Base-by-base conservation (phyloP, 2,888 invertebrate species). In the Sinotaia quadrata region DNA sequence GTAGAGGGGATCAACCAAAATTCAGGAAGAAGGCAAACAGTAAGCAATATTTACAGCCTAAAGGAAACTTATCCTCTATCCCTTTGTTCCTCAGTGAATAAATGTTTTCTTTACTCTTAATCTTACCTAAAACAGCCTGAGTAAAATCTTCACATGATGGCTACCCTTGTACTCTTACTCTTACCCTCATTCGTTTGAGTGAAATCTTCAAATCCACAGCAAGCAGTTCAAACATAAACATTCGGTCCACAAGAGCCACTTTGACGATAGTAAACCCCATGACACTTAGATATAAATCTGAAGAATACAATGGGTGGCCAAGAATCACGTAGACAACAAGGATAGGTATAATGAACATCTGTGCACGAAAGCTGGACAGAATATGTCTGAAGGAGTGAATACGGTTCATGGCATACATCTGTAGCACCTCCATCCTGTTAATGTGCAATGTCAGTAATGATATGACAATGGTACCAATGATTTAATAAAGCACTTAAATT, bases 241-340 rank as follows among this genome's bases (percentile, higher is more conserved):
- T 33, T 7, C 59, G 41, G 31, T 37, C 44, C 27, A 41, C 10
- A 7, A 59, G 10, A 27, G 12, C 10, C 8, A 41, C 24, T 21
- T 44, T 31, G 41, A 59, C 59, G n/a, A 59, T 24, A 33, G 29
- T 59, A 31, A 59, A 59, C 4, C 59, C 59, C 27, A 59, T 27
- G 2, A 59, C 44, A 10, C 37, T 21, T 2, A 44, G 59, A 31
- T 59, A 59, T 4, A 59, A 10, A n/a, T n/a, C 18, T 18, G 41
- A 3, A 21, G 37, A 44, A 4, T 27, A 21, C 2, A 60, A 0
- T 4, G 47, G 44, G 31, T 37, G 10, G 2, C 33, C 47, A 10
- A 47, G 4, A 33, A 18, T 31, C 7, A 59, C 59, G 7, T 41
- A 31, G 18, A 59, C 27, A 12, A 27, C 41, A 29, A 60, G 24